Percentiles rank a stretch among this genome's conserved stretches.
These are phyloP conservation scores for Tenodera sinensis DNA, from an alignment of 2,888 invertebrate species.

Conservation along the genomic window DNA sequence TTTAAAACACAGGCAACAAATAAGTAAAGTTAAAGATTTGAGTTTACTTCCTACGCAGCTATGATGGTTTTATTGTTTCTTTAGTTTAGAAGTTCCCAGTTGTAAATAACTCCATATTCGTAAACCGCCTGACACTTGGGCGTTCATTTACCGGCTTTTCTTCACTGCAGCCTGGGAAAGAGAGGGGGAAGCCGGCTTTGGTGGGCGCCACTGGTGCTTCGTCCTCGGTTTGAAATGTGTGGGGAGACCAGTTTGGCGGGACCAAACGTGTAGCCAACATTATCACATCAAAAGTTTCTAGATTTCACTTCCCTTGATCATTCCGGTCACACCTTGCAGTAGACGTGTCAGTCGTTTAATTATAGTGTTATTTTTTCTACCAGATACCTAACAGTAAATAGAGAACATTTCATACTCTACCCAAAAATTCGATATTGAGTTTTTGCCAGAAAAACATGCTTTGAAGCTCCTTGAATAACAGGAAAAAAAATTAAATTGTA, in stretches of 20 bases:
- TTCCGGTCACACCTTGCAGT: too few relatives aligned
- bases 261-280: not conserved
- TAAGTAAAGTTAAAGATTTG: too few relatives aligned
- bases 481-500: too few relatives aligned
- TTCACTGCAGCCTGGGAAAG: not conserved
- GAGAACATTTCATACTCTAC: too few relatives aligned
- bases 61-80: not conserved
- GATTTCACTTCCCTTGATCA: not conserved
- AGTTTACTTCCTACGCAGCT: too few relatives aligned
- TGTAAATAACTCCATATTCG: not conserved
- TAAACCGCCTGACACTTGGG: not conserved
- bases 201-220: not conserved
- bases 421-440: too few relatives aligned
- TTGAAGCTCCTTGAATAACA: too few relatives aligned
- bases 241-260: conserved; percentile 59
- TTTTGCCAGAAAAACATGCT: too few relatives aligned
- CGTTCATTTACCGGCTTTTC: not conserved
- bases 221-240: not conserved
- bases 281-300: not conserved
- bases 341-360: too few relatives aligned
- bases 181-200: not conserved
- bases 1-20: too few relatives aligned
- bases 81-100: not conserved
- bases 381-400: too few relatives aligned
- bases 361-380: too few relatives aligned